A percentile compares a stretch with the other conserved stretches of the same genome.
These are phyloP conservation scores for Chaetophractus vellerosus DNA, from an alignment of 2,797 vertebrate genomes.

Conservation along the genomic window DNA sequence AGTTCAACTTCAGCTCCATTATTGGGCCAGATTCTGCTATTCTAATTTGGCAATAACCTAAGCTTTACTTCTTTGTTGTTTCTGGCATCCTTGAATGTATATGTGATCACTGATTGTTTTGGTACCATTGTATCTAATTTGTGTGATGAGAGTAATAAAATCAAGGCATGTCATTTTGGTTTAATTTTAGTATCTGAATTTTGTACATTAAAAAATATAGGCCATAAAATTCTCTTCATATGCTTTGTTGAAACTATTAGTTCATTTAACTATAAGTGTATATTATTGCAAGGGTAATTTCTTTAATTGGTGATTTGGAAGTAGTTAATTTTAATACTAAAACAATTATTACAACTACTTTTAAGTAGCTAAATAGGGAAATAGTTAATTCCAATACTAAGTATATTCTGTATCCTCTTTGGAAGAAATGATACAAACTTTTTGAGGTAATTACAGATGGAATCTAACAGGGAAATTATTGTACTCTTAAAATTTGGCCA, in stretches of 20 bases:
- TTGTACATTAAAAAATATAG: not conserved
- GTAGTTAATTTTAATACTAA: not conserved
- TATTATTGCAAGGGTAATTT: not conserved
- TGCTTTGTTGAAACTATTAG: not conserved
- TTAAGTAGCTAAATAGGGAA: not conserved
- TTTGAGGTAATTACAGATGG: not conserved
- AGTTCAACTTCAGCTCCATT: not conserved
- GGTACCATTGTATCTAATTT: not conserved
- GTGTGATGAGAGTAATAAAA: not conserved
- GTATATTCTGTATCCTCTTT: not conserved
- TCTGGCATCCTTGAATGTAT: not conserved
- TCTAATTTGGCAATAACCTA: not conserved
- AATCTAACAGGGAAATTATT: not conserved
- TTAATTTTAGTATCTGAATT: not conserved
- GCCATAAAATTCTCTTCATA: not conserved
- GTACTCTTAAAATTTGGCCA: slow-evolving; percentile 13
- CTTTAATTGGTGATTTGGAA: not conserved
- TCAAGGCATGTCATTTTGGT: not conserved
- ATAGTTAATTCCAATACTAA: not conserved
- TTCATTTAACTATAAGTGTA: not conserved
- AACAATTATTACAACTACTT: not conserved
- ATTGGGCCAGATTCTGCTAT: not conserved
- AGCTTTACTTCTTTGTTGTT: not conserved
- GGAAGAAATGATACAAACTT: not conserved
- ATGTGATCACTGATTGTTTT: not conserved